These are phyloP conservation scores for Frankliniella fusca DNA, from an alignment of 2,888 invertebrate genomes.

Conservation along the genomic window DNA sequence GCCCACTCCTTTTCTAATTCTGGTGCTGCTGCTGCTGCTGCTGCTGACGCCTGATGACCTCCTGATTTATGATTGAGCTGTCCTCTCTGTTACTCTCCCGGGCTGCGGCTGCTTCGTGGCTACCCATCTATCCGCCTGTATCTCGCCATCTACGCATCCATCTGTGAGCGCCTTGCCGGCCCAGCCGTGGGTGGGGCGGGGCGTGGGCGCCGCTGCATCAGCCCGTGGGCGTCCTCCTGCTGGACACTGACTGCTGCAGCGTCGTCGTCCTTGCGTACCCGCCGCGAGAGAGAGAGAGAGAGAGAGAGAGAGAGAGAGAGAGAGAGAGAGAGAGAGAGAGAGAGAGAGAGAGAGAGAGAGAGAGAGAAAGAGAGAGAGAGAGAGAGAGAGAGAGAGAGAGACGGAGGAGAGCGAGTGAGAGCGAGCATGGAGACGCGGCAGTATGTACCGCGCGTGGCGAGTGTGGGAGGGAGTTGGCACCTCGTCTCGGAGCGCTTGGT, in stretches of 20 bases:
- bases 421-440: neutral
- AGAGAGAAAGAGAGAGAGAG: no score
- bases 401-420: neutral
- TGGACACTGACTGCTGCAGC: neutral
- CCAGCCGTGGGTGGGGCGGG: neutral
- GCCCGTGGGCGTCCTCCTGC: neutral
- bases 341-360: no score
- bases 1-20: neutral
- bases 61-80: conserved; percentile 5
- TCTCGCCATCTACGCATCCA: neutral
- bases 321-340: no score
- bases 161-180: no score
- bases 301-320: no score
- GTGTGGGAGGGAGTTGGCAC: neutral
- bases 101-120: neutral
- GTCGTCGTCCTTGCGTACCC: neutral
- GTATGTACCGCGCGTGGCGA: neutral
- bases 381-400: no score
- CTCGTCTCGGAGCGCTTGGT: neutral
- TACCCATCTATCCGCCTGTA: neutral
- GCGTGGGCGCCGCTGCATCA: neutral
- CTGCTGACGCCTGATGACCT: neutral
- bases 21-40: neutral
- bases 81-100: neutral
- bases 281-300: no score